Base-by-base conservation (phyloP, 1,140 invertebrate genomes). In the Drosophila fuyamai region DNA sequence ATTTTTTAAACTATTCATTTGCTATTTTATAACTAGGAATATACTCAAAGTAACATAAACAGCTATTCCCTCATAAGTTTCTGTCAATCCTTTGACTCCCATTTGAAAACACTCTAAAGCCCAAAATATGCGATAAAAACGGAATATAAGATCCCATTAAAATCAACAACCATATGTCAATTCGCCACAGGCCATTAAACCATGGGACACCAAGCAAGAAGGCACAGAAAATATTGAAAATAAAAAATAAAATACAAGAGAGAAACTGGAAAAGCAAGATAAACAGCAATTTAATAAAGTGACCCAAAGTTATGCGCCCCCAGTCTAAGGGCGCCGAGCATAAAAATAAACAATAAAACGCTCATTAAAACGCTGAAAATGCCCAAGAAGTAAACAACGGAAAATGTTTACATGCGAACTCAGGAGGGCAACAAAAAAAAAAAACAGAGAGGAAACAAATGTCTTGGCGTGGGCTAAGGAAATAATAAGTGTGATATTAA, bases 401-500 rank as follows among this genome's bases (percentile, higher is more conserved):
- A 71, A 57, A 46, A 50, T 58, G 67, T 48, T 50, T 68, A 68
- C 65, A 68, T 46, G 60, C 38, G 65, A 46, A 29, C 53, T 44
- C 38, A 32, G 65, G 16, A 59, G 36, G 6, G 14, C 32, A 29
- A 27, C 41, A 40, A 58, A 29, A 16, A 48, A 36, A 36, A 58
- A 55, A 23, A 40, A 55, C 54, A 46, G 54, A 51, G 70, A 43
- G 51, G 12, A 40, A 43, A 36, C 7, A 35, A 27, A 35, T n/a
- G 18, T 16, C 38, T 44, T 48, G 56, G 29, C 29, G 41, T 35
- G 60, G 46, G 55, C 32, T 60, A 61, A 48, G 66, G 44, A 76
- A 79, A 79, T 78, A 88, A 86, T 79, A 86, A 88, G 82, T 82
- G 79, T 78, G 82, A 81, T 86, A 88, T 86, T 88, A 86, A 76